A percentile compares a stretch with the other conserved stretches of the same genome.
Evolutionary conservation across 1,140 invertebrate genomes (phyloP).

Genomic region (Cydia splendana): DNA sequence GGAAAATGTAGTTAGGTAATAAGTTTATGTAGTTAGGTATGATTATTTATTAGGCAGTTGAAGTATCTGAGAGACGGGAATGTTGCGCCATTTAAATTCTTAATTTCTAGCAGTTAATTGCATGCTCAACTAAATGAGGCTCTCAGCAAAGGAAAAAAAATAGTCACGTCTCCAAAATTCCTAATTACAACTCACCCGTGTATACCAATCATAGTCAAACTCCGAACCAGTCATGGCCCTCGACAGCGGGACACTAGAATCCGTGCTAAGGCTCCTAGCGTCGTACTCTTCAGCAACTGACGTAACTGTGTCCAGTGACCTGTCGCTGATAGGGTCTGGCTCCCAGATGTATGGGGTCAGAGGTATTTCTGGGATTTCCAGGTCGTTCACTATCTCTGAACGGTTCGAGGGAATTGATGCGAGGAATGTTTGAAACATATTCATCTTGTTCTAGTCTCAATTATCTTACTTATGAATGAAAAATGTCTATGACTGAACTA

Average conservation of each 20-base stretch:
- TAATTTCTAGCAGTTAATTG: too few relatives aligned
- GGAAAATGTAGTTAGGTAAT: too few relatives aligned
- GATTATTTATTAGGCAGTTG: too few relatives aligned
- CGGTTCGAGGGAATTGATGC: conserved; percentile 60
- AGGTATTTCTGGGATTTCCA: conserved; percentile 60
- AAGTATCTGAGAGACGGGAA: too few relatives aligned
- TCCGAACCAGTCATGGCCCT: conserved; percentile 69
- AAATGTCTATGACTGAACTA: background rate
- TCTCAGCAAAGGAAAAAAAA: too few relatives aligned
- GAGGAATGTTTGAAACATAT: conserved; percentile 61
- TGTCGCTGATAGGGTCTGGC: conserved; percentile 36
- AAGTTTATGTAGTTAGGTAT: too few relatives aligned
- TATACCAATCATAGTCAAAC: conserved; percentile 62
- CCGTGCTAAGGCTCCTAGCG: conserved; percentile 46
- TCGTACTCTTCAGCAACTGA: conserved; percentile 41
- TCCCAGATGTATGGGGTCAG: conserved; percentile 56
- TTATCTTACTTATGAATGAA: background rate
- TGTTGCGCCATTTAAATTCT: too few relatives aligned
- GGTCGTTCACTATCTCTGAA: conserved; percentile 59
- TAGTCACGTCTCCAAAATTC: conserved; percentile 3
- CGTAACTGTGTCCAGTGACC: background rate
- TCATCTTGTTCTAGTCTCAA: conserved; percentile 44
- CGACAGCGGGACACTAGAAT: conserved; percentile 62
- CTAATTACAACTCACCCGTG: conserved; percentile 48
- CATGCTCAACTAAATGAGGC: too few relatives aligned